Evolutionary conservation across 2,797 vertebrate species (phyloP).

Genomic region (Meriones psammophilus): DNA sequence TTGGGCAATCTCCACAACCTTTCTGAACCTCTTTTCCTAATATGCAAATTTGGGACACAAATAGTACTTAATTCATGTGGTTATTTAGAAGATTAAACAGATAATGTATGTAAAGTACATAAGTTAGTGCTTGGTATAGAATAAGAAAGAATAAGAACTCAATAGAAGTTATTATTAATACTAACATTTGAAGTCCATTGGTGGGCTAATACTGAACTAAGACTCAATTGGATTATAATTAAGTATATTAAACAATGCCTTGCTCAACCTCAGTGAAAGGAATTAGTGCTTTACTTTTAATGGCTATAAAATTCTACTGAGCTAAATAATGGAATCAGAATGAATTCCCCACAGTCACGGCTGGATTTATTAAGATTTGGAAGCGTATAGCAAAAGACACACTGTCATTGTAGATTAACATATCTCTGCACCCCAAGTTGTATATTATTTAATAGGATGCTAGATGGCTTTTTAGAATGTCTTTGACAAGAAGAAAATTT

Average conservation of each 20-base stretch:
- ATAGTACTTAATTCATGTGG: conserved; percentile 23
- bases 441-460: conserved; percentile 41
- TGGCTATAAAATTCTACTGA: conserved; percentile 79
- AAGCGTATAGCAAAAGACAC: conserved; percentile 42
- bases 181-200: conserved; percentile 78
- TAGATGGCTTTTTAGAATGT: conserved; percentile 68
- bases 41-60: conserved; percentile 62
- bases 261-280: conserved; percentile 74
- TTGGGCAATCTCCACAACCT: neutral
- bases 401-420: conserved; percentile 53
- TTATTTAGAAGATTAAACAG: conserved; percentile 72
- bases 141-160: conserved; percentile 60
- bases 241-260: conserved; percentile 80
- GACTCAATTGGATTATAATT: conserved; percentile 78
- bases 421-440: conserved; percentile 15
- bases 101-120: conserved; percentile 57
- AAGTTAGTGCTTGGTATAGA: conserved; percentile 61
- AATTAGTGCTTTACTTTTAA: conserved; percentile 81
- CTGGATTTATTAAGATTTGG: conserved; percentile 70
- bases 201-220: conserved; percentile 66
- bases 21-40: conserved; percentile 62
- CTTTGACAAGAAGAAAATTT: conserved; percentile 64
- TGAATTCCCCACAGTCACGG: conserved; percentile 72
- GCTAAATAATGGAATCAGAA: conserved; percentile 79
- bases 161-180: conserved; percentile 80